Conservation (phyloP, 2,888 invertebrate genomes). For the Papilio demoleus region DNA sequence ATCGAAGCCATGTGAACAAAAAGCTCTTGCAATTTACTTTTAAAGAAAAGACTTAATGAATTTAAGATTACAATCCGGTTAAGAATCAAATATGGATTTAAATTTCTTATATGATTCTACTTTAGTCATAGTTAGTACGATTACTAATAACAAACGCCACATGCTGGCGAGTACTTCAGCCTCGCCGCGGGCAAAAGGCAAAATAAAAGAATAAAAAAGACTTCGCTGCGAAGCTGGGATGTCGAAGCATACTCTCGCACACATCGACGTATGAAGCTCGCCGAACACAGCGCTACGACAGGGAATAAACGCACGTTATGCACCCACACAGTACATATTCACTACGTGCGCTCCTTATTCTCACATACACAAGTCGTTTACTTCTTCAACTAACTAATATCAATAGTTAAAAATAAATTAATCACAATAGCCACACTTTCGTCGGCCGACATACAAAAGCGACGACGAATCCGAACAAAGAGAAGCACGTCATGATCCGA, state of each 20-base stretch:
- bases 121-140: slow-evolving; percentile 25
- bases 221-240: slow-evolving; percentile 67
- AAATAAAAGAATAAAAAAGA: slow-evolving; percentile 78
- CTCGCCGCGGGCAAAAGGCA: slow-evolving; percentile 71
- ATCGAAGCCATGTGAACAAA: no score
- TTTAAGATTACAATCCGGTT: no score
- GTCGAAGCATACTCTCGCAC: slow-evolving; percentile 64
- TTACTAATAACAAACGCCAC: slow-evolving; percentile 46
- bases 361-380: slow-evolving; percentile 37
- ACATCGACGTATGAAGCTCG: slow-evolving; percentile 63
- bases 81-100: not conserved
- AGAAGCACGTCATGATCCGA: slow-evolving; percentile 26
- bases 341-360: slow-evolving; percentile 45
- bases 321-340: slow-evolving; percentile 56
- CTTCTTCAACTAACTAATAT: slow-evolving; percentile 23
- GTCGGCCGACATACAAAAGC: slow-evolving; percentile 33
- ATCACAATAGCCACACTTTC: slow-evolving; percentile 38
- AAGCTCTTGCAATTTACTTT: not conserved
- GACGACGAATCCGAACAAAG: slow-evolving; percentile 40
- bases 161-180: slow-evolving; percentile 60
- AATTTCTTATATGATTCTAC: slow-evolving; percentile 31
- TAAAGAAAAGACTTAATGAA: no score
- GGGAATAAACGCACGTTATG: slow-evolving; percentile 65
- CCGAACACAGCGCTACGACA: slow-evolving; percentile 62
- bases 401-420: slow-evolving; percentile 4